Base-by-base conservation (phyloP, 2,888 invertebrate species). In the Caenorhabditis auriculariae region DNA sequence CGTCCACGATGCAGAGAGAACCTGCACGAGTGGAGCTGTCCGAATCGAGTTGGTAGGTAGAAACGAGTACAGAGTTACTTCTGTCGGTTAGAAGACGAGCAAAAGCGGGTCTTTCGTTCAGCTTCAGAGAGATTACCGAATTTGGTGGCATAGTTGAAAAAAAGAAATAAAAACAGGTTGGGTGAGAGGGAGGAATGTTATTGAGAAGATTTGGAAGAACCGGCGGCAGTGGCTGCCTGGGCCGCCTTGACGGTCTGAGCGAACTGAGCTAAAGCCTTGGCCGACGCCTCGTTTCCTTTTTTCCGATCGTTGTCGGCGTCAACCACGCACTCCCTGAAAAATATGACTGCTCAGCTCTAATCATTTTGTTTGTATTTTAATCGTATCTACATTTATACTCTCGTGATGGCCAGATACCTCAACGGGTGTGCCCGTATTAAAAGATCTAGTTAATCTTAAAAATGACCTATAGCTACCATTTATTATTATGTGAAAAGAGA, bases 241-340 rank as follows among this genome's bases (percentile, higher is more conserved):
- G 51, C 38, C 17, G 52, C 44, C 41, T 52, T 57, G 45, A 12
- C 52, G 51, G 21, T 57, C 57, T n/a, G n/a, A n/a, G n/a, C n/a
- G n/a, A n/a, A n/a, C n/a, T n/a, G n/a, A n/a, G n/a, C n/a, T n/a
- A n/a, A n/a, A n/a, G n/a, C n/a, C n/a, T n/a, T n/a, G n/a, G n/a
- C n/a, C n/a, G n/a, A n/a, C 32, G 54, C 50, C 39, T 32, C 37
- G 32, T 61, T 57, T 17, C 57, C 61, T 49, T 57, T 57, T 35
- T 61, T 61, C 26, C 51, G 57, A 52, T 62, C 62, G 28, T 29
- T 59, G 24, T 77, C 76, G 12, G 72, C 61, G 52, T 77, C 77
- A 29, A 54, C 44, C 28, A 69, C 54, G 49, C 69, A 71, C 57
- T 74, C 74, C 49, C 69, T 69, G 53, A 47, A 68, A 57, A n/a